These are phyloP conservation scores for Macquaria australasica DNA, from an alignment of 2,113 vertebrate genomes.

Conservation along the genomic window DNA sequence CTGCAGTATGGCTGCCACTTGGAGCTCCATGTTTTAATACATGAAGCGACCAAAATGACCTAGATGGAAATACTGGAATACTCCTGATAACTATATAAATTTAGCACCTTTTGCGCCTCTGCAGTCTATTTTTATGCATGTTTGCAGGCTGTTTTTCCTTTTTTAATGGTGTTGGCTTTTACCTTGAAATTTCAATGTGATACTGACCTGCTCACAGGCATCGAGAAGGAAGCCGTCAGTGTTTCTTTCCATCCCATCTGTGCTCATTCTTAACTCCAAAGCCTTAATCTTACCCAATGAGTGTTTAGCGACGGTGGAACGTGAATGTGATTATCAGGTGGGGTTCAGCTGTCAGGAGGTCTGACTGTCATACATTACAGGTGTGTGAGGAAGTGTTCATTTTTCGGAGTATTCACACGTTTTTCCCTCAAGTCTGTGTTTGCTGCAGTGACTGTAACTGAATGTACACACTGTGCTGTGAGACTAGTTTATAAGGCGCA, in stretches of 20 bases:
- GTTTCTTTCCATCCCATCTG: background rate
- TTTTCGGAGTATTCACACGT: background rate
- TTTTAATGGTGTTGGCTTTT: background rate
- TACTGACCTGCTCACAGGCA: background rate
- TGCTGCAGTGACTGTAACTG: conserved; percentile 37
- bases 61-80: too few species aligned
- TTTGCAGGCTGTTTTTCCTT: background rate
- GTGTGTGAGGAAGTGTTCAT: background rate
- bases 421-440: conserved; percentile 40
- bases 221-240: too few species aligned
- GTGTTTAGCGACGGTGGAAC: background rate
- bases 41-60: background rate
- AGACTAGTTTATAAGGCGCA: background rate
- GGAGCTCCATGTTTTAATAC: background rate
- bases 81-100: too few species aligned
- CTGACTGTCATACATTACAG: background rate
- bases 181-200: background rate
- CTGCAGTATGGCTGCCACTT: background rate
- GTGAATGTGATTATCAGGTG: conserved; percentile 24
- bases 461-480: conserved; percentile 47
- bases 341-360: background rate
- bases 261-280: conserved; percentile 5
- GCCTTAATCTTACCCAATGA: conserved; percentile 41
- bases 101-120: too few species aligned
- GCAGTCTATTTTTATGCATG: too few species aligned